A percentile compares a stretch with the other conserved stretches of the same genome.
Evolutionary conservation across 2,888 invertebrate genomes (phyloP).

Genomic region (Emesis castigata): DNA sequence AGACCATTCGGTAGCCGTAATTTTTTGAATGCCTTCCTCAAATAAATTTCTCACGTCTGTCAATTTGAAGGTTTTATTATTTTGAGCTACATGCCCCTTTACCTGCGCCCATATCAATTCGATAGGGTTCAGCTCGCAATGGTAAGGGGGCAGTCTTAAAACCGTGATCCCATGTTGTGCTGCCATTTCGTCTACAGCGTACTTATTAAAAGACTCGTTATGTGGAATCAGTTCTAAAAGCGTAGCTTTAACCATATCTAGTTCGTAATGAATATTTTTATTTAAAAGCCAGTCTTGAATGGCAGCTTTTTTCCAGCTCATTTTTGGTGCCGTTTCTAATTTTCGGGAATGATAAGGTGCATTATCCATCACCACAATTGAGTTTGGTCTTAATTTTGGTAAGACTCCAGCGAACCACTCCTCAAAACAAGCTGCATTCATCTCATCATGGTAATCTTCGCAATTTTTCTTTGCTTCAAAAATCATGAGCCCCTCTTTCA

Average conservation of each 20-base stretch:
- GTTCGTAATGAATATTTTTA: not conserved
- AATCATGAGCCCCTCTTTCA: no score
- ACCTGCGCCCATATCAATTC: no score
- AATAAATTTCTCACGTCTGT: no score
- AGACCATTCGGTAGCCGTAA: no score
- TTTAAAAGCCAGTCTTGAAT: slow-evolving; percentile 5
- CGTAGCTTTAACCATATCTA: not conserved
- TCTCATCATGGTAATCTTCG: slow-evolving; percentile 13
- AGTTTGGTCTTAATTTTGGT: slow-evolving; percentile 1
- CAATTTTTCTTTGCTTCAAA: slow-evolving; percentile 14
- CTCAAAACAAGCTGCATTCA: slow-evolving; percentile 13
- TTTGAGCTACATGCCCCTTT: no score
- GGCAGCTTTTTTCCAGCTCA: slow-evolving; percentile 28
- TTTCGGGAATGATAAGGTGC: not conserved
- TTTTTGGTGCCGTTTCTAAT: slow-evolving; percentile 4
- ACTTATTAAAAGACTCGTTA: not conserved
- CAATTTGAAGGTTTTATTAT: no score
- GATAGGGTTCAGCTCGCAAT: not conserved
- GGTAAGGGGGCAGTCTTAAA: not conserved
- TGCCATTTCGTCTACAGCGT: not conserved
- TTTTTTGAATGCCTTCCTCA: not conserved
- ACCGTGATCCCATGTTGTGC: not conserved
- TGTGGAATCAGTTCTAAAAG: not conserved
- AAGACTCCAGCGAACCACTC: slow-evolving; percentile 17
- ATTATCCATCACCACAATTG: not conserved